Conservation (phyloP, 1,140 invertebrate genomes). For the Musca domestica region DNA sequence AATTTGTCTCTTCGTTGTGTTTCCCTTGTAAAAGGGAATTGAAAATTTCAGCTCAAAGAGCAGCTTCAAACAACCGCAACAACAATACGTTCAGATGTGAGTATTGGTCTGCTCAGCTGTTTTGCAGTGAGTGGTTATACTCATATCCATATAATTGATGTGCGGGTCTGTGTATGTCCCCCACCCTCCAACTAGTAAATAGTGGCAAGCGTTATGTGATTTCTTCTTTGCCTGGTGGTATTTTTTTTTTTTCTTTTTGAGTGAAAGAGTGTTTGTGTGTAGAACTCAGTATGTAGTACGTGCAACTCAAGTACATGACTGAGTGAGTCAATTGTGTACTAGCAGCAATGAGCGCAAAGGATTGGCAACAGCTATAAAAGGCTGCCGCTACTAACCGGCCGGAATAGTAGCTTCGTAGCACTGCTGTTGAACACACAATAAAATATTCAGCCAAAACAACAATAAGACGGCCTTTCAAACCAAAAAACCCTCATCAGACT, state of each 20-base stretch:
- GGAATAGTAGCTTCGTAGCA: constrained; percentile 22
- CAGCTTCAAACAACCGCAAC: too few relatives aligned
- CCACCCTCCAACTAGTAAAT: too few relatives aligned
- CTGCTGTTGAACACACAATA: constrained; percentile 16
- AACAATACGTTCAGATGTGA: too few relatives aligned
- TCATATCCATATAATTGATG: too few relatives aligned
- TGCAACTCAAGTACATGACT: not conserved
- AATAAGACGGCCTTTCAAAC: not conserved
- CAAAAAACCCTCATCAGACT: not conserved
- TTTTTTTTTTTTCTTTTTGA: not conserved
- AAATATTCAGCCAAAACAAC: constrained; percentile 6
- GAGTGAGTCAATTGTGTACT: constrained; percentile 14
- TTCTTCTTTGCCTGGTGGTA: too few relatives aligned
- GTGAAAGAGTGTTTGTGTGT: not conserved
- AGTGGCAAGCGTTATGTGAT: too few relatives aligned
- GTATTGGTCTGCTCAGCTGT: too few relatives aligned
- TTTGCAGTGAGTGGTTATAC: too few relatives aligned
- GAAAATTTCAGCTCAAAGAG: too few relatives aligned
- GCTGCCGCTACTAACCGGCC: constrained; percentile 16
- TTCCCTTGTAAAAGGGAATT: too few relatives aligned
- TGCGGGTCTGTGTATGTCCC: too few relatives aligned
- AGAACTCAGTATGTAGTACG: not conserved
- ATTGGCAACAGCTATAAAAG: constrained; percentile 13
- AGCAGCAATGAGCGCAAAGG: not conserved
- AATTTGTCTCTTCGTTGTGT: too few relatives aligned